Conservation (phyloP, 1,140 invertebrate species). For the Temnothorax nylanderi region DNA sequence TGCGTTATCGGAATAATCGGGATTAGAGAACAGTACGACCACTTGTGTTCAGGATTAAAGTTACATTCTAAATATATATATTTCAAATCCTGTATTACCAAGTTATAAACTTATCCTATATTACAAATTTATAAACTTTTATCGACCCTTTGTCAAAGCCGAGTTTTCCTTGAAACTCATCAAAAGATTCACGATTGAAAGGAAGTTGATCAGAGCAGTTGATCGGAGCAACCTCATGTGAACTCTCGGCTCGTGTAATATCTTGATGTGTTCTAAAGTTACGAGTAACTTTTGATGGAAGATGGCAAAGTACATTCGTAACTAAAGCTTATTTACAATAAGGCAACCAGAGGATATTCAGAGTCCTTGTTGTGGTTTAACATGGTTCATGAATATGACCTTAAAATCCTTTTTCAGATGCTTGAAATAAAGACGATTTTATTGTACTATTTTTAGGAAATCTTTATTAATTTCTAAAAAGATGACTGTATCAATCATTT, state of each 20-base stretch:
- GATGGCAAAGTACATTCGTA: slow-evolving; percentile 7
- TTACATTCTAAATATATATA: not conserved
- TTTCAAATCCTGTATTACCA: too few relatives aligned
- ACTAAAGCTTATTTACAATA: slow-evolving; percentile 12
- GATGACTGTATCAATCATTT: not conserved
- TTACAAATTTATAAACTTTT: not conserved
- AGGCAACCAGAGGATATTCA: not conserved
- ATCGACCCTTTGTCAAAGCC: not conserved
- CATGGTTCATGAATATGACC: not conserved
- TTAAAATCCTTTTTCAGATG: not conserved
- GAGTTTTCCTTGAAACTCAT: not conserved
- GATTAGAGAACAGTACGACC: not conserved
- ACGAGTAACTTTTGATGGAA: slow-evolving; percentile 20
- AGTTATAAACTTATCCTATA: too few relatives aligned
- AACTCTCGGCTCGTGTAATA: slow-evolving; percentile 2
- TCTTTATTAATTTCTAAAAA: not conserved
- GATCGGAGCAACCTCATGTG: not conserved
- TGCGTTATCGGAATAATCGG: not conserved
- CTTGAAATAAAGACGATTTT: not conserved
- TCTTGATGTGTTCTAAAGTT: slow-evolving; percentile 12
- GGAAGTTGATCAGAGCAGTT: not conserved
- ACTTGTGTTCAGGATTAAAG: not conserved
- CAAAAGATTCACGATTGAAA: not conserved
- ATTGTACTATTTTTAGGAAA: not conserved
- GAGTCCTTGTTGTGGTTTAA: not conserved